A percentile compares a stretch with the other conserved stretches of the same genome.
These are phyloP conservation scores for Lepus europaeus DNA, from an alignment of 2,113 vertebrate genomes.

Conservation along the genomic window DNA sequence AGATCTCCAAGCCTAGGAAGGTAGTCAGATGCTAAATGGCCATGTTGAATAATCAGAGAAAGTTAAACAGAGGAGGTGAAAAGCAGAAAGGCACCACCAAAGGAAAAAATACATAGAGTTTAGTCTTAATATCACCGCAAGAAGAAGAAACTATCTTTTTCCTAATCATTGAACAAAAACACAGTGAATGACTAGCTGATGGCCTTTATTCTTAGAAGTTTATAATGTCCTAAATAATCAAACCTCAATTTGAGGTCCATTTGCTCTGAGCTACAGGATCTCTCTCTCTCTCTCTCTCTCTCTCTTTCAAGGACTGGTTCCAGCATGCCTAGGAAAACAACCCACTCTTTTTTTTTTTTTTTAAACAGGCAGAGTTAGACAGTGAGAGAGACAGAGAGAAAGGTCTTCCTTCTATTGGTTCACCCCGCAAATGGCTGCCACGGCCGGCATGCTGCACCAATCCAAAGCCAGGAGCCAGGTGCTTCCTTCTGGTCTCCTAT, in stretches of 20 bases:
- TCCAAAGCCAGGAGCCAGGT: too few species aligned
- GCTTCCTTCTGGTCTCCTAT: too few species aligned
- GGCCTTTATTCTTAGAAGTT: slow-evolving; percentile 4
- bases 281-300: neutral
- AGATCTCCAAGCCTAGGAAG: neutral
- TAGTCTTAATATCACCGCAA: slow-evolving; percentile 4
- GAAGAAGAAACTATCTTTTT: neutral
- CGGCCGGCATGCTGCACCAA: too few species aligned
- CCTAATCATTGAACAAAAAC: neutral
- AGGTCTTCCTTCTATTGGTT: too few species aligned
- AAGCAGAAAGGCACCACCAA: neutral
- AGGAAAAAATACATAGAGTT: neutral
- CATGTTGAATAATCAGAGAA: slow-evolving; percentile 10
- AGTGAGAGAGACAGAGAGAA: too few species aligned
- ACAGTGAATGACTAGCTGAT: neutral
- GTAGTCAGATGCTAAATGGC: neutral
- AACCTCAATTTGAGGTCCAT: neutral
- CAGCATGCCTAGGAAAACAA: neutral
- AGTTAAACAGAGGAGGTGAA: neutral
- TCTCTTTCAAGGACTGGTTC: neutral
- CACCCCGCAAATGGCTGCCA: too few species aligned
- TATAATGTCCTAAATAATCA: neutral
- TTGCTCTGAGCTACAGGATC: neutral
- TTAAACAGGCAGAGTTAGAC: too few species aligned
- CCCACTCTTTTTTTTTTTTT: neutral